These are phyloP conservation scores for Pararge aegeria DNA, from an alignment of 1,140 invertebrate genomes.

Conservation along the genomic window DNA sequence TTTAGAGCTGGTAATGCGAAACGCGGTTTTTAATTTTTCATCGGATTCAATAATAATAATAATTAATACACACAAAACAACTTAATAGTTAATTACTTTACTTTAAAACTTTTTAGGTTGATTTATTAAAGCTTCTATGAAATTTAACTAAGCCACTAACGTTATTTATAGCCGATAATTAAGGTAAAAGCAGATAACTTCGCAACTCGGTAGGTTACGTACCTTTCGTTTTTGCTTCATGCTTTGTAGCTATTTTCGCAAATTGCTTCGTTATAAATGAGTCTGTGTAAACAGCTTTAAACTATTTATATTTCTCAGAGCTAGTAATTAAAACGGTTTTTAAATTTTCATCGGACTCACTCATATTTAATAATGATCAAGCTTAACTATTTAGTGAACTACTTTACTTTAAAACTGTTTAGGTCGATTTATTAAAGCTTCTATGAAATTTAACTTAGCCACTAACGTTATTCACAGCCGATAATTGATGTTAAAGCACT, in stretches of 20 bases:
- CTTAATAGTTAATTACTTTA: too few species aligned
- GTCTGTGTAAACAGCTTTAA: not conserved
- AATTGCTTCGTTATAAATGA: not conserved
- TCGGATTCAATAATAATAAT: too few species aligned
- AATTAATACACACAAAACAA: too few species aligned
- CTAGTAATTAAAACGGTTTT: too few species aligned
- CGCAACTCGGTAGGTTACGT: not conserved
- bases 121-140: not conserved
- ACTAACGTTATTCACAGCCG: not conserved
- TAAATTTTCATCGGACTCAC: too few species aligned
- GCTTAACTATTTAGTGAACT: too few species aligned
- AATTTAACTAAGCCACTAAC: not conserved
- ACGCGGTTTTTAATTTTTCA: too few species aligned
- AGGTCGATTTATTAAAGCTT: not conserved
- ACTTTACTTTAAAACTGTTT: too few species aligned
- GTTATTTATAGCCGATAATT: not conserved
- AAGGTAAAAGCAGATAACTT: not conserved
- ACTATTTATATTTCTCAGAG: too few species aligned
- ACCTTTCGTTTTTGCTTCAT: not conserved
- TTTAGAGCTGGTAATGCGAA: too few species aligned
- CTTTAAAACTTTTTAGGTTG: too few species aligned
- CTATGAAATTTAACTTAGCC: not conserved
- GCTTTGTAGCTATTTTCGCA: not conserved
- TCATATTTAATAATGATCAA: too few species aligned
- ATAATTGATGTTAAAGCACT: not conserved